Evolutionary conservation across 2,797 vertebrate genomes (phyloP).

Genomic region (Protosalanx chinensis): DNA sequence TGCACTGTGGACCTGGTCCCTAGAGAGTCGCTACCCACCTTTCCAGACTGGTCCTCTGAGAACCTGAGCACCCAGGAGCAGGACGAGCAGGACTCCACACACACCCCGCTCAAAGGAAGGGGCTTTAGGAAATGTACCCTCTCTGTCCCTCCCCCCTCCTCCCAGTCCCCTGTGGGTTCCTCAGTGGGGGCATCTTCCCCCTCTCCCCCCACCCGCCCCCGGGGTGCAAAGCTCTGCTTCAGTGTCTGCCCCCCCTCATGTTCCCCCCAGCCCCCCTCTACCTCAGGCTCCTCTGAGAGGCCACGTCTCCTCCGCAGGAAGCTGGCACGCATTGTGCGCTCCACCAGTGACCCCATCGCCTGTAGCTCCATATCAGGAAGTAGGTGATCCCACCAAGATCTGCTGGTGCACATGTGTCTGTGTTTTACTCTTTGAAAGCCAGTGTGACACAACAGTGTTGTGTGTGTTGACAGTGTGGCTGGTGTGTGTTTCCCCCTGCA

Average conservation of each 20-base stretch:
- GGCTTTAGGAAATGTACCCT: slow-evolving; percentile 70
- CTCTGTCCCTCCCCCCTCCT: slow-evolving; percentile 65
- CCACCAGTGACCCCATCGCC: slow-evolving; percentile 89
- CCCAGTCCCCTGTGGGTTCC: slow-evolving; percentile 68
- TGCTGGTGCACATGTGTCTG: not conserved
- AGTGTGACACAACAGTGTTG: too few relatives aligned
- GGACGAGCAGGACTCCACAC: slow-evolving; percentile 57
- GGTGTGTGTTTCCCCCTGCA: slow-evolving; percentile 66
- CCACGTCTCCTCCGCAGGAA: slow-evolving; percentile 62
- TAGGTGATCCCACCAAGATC: slow-evolving; percentile 55
- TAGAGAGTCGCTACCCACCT: slow-evolving; percentile 71
- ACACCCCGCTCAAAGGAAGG: slow-evolving; percentile 60
- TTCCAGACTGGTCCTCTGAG: slow-evolving; percentile 76
- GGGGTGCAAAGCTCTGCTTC: slow-evolving; percentile 79
- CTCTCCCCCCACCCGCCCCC: slow-evolving; percentile 63
- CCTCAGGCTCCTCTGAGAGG: slow-evolving; percentile 62
- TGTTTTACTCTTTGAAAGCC: too few relatives aligned
- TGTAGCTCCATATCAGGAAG: slow-evolving; percentile 77
- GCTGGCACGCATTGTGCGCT: slow-evolving; percentile 83
- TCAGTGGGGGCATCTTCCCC: slow-evolving; percentile 58
- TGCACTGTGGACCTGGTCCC: slow-evolving; percentile 57
- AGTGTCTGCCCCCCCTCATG: slow-evolving; percentile 76
- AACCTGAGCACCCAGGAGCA: slow-evolving; percentile 70
- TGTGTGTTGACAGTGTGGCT: not conserved
- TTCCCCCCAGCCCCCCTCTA: slow-evolving; percentile 64